phyloP scores from a whole-genome alignment of 2,888 invertebrate species.

The Polydrusus tereticollis region DNA sequence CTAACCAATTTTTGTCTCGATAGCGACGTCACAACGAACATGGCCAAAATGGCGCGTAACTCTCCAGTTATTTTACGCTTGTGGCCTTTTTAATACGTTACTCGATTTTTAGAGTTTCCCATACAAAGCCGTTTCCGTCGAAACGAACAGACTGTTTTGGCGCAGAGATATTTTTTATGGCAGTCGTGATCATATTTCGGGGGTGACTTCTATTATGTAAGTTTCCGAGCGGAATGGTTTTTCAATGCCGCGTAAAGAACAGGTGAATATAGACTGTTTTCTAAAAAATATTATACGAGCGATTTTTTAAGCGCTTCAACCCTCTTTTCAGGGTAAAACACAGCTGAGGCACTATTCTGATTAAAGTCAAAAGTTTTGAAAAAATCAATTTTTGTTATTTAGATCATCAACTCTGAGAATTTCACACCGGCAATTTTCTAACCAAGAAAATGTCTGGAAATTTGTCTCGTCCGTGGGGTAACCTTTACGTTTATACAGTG shows the following conservation, averaged over 20 bases:
- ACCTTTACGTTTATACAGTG: too few species aligned
- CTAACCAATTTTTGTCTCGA: conserved; percentile 17
- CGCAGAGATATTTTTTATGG: background rate
- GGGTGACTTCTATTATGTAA: background rate
- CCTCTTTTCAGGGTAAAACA: too few species aligned
- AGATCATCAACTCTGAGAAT: too few species aligned
- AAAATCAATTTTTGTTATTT: too few species aligned
- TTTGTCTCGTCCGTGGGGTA: too few species aligned
- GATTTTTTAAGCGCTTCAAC: too few species aligned
- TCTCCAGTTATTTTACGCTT: conserved; percentile 17
- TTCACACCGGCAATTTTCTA: too few species aligned
- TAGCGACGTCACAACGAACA: background rate
- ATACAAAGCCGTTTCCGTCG: background rate
- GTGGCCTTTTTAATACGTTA: conserved; percentile 23
- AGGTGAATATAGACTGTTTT: too few species aligned
- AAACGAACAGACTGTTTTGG: background rate
- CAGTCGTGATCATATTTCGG: background rate
- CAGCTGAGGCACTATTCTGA: too few species aligned
- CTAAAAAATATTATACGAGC: too few species aligned
- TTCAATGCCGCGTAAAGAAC: background rate
- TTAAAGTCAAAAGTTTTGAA: too few species aligned
- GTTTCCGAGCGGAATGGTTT: background rate
- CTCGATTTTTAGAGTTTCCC: background rate
- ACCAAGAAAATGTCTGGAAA: too few species aligned
- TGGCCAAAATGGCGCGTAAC: conserved; percentile 5